Percentiles rank a stretch among this genome's conserved stretches.
phyloP scores from a whole-genome alignment of 2,888 invertebrate genomes.

The Biston stratarius region DNA sequence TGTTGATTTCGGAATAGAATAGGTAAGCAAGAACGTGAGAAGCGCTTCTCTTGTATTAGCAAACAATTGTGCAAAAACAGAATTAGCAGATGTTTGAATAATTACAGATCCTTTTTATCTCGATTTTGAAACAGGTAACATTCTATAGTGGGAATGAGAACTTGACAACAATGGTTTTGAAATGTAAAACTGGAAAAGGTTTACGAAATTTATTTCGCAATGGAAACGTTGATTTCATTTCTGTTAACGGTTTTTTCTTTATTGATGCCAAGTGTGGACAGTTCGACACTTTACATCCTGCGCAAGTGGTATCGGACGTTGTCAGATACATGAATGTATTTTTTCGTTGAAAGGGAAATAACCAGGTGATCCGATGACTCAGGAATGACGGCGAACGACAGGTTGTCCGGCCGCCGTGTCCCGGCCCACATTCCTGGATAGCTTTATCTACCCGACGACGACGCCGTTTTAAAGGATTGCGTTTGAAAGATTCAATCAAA shows the following conservation, averaged over 20 bases:
- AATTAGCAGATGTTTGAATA: conserved; percentile 56
- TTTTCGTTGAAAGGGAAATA: conserved; percentile 54
- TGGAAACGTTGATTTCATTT: neutral
- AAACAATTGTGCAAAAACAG: conserved; percentile 69
- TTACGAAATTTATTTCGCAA: conserved; percentile 11
- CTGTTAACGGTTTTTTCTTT: conserved; percentile 1
- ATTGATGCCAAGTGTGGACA: conserved; percentile 18
- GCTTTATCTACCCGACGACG: conserved; percentile 55
- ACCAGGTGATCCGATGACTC: conserved; percentile 60
- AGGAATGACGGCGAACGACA: conserved; percentile 55
- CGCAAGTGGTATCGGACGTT: conserved; percentile 42
- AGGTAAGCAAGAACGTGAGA: conserved; percentile 56
- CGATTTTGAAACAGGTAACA: conserved; percentile 44
- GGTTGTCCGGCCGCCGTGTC: conserved; percentile 47
- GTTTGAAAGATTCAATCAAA: neutral
- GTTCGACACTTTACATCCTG: conserved; percentile 37
- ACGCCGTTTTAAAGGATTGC: neutral
- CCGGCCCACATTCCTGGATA: conserved; percentile 64
- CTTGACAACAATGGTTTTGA: conserved; percentile 56
- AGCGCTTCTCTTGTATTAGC: conserved; percentile 55
- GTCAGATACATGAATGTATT: conserved; percentile 39
- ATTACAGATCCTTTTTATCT: conserved; percentile 59
- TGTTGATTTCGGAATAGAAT: conserved; percentile 56
- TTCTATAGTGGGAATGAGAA: conserved; percentile 55
- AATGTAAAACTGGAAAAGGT: conserved; percentile 35